Conservation (phyloP, 2,888 invertebrate species). For the Drosophila incognita region DNA sequence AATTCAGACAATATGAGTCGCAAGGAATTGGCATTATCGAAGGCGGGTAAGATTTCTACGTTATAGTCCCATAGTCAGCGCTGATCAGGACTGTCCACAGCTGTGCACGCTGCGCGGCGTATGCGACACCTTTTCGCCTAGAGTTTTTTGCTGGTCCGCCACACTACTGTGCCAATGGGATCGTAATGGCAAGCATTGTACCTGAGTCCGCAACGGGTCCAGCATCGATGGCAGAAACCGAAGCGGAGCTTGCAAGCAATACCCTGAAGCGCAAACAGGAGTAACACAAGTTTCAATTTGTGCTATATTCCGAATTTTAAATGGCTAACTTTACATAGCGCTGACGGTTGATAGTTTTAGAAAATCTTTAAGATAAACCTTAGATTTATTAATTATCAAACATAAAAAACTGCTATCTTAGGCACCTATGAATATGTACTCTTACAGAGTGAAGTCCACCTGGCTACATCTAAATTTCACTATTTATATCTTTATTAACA, state of each 20-base stretch:
- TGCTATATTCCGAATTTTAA: neutral
- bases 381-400: neutral
- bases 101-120: neutral
- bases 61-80: neutral
- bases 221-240: neutral
- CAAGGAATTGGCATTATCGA: neutral
- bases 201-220: neutral
- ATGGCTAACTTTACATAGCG: neutral
- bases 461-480: neutral
- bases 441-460: neutral
- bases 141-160: neutral
- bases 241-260: neutral
- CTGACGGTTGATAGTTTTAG: neutral
- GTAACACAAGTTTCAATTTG: neutral
- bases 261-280: neutral
- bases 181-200: neutral
- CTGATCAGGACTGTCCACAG: neutral
- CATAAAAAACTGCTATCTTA: neutral
- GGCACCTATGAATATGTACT: neutral
- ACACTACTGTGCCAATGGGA: neutral
- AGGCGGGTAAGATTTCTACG: neutral
- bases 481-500: neutral
- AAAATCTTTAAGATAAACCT: neutral
- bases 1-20: neutral
- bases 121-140: neutral